Conservation (phyloP, 2,888 invertebrate genomes). For the Phyllotreta cruciferae region DNA sequence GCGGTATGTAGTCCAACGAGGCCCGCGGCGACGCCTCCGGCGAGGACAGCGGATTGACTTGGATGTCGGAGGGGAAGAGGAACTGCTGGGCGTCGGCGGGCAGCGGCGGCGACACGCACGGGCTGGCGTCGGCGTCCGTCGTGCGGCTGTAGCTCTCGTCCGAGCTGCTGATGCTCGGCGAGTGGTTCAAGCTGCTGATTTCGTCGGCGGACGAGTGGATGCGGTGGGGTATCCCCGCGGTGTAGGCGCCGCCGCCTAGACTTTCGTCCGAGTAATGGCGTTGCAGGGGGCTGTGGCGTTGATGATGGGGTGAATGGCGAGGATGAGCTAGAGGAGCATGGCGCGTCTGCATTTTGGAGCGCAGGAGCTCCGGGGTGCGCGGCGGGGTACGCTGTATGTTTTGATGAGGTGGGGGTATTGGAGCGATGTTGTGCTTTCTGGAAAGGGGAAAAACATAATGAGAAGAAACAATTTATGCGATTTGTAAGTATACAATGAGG, state of each 20-base stretch:
- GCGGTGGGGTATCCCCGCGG: constrained; percentile 60
- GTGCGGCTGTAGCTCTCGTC: constrained; percentile 86
- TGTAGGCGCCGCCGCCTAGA: constrained; percentile 60
- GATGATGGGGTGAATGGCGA: constrained; percentile 52
- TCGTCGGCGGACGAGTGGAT: constrained; percentile 84
- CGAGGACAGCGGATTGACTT: constrained; percentile 59
- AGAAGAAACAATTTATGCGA: not conserved
- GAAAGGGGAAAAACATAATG: not conserved
- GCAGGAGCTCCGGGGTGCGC: constrained; percentile 51
- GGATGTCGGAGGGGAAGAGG: constrained; percentile 70
- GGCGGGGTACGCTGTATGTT: constrained; percentile 43
- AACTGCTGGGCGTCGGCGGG: constrained; percentile 64
- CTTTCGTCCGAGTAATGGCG: constrained; percentile 74
- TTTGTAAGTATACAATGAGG: not conserved
- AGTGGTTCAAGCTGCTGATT: constrained; percentile 80
- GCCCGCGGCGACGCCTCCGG: constrained; percentile 60
- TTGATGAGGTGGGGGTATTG: constrained; percentile 50
- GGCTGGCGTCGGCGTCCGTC: constrained; percentile 73
- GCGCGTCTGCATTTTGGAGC: constrained; percentile 54
- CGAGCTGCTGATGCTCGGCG: constrained; percentile 83
- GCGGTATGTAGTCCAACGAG: constrained; percentile 63
- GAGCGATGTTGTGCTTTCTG: constrained; percentile 49
- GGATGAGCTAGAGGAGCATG: constrained; percentile 51
- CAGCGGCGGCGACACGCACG: constrained; percentile 61
- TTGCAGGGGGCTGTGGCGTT: constrained; percentile 62